Evolutionary conservation across 1,140 invertebrate genomes (phyloP).

Genomic region (Drosophila paulistorum): DNA sequence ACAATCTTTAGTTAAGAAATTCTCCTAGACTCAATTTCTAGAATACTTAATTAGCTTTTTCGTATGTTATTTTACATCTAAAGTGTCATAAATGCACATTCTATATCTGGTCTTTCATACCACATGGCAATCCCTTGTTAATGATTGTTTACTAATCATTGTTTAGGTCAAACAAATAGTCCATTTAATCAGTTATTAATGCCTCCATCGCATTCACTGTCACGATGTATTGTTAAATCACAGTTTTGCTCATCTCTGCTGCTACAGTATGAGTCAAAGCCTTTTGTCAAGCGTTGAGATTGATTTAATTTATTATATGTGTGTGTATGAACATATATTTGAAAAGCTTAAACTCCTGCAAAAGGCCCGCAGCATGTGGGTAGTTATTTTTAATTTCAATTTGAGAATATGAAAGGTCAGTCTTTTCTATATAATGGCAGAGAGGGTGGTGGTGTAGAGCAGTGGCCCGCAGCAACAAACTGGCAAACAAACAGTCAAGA

Average conservation of each 20-base stretch:
- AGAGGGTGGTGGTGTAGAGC: not conserved
- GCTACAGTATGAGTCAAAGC: not conserved
- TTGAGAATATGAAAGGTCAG: conserved; percentile 1
- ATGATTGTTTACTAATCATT: too few relatives aligned
- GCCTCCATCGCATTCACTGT: not conserved
- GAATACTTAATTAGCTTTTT: too few relatives aligned
- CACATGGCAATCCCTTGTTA: too few relatives aligned
- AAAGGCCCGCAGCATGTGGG: conserved; percentile 30
- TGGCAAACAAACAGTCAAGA: conserved; percentile 47
- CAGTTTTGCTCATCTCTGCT: not conserved
- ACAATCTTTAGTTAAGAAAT: too few relatives aligned
- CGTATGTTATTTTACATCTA: too few relatives aligned
- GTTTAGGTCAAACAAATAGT: too few relatives aligned
- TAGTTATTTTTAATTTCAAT: conserved; percentile 18
- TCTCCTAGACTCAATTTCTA: too few relatives aligned
- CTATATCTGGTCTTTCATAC: too few relatives aligned
- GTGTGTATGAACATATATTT: conserved; percentile 38
- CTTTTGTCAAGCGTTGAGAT: conserved; percentile 54
- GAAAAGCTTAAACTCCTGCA: not conserved
- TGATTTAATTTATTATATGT: conserved; percentile 69
- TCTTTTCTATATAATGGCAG: not conserved
- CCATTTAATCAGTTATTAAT: too few relatives aligned
- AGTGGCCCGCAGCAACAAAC: conserved; percentile 18
- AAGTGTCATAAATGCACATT: too few relatives aligned
- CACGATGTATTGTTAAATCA: not conserved